Evolutionary conservation across 2,797 vertebrate genomes (phyloP).

Genomic region (Rhynchotus rufescens): DNA sequence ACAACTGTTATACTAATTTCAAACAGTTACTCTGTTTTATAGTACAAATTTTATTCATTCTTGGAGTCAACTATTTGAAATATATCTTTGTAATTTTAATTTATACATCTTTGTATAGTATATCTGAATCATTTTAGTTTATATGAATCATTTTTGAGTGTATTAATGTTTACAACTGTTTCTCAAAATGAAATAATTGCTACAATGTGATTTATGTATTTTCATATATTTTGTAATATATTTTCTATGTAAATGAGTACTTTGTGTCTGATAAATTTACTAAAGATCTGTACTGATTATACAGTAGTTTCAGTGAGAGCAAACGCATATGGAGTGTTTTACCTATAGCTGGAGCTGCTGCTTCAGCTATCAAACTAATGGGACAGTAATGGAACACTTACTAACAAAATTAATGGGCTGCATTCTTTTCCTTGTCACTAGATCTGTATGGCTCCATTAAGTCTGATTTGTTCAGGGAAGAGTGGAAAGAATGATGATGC

Average conservation of each 20-base stretch:
- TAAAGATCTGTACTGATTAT: background rate
- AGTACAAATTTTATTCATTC: background rate
- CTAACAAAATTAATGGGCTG: constrained; percentile 30
- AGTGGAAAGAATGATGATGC: background rate
- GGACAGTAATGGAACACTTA: constrained; percentile 36
- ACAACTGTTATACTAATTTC: background rate
- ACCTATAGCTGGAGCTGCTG: constrained; percentile 6
- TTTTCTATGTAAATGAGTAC: background rate
- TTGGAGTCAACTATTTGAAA: background rate
- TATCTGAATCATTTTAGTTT: background rate
- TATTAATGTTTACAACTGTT: background rate
- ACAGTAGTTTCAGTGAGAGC: background rate
- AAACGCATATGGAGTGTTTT: constrained; percentile 11
- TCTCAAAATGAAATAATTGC: background rate
- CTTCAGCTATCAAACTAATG: constrained; percentile 41
- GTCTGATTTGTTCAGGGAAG: background rate
- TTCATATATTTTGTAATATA: background rate
- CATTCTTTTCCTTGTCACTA: constrained; percentile 40
- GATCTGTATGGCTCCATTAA: constrained; percentile 43
- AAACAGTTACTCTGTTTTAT: background rate
- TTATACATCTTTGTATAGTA: background rate
- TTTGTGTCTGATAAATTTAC: background rate
- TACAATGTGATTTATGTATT: background rate
- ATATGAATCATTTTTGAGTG: background rate
- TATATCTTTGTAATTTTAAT: background rate